Conservation (phyloP, 2,113 vertebrate genomes). For the Peromyscus leucopus region DNA sequence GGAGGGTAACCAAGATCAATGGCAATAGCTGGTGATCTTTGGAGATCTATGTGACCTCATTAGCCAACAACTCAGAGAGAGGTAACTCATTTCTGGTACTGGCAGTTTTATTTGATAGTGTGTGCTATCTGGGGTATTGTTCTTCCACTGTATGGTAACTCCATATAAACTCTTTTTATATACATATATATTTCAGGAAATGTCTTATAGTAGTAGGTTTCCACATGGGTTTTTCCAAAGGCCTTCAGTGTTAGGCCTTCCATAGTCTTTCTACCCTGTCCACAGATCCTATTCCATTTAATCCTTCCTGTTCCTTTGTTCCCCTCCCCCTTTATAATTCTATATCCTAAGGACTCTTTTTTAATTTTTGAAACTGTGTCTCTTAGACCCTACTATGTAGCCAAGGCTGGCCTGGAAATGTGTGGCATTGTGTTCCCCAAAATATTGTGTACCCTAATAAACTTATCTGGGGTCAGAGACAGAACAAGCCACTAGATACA, state of each 20-base stretch:
- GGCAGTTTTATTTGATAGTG: neutral
- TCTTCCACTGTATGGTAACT: neutral
- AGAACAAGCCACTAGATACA: too few species aligned
- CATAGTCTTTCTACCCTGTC: neutral
- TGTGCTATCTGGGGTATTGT: neutral
- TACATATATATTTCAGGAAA: neutral
- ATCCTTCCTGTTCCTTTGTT: neutral
- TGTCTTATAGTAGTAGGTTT: too few species aligned
- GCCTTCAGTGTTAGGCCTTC: neutral
- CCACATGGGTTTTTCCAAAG: neutral
- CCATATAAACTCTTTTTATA: neutral
- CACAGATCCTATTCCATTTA: too few species aligned
- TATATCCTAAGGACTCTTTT: neutral
- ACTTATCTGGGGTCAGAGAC: too few species aligned
- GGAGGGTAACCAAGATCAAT: neutral
- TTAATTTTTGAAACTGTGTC: neutral
- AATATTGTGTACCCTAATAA: too few species aligned
- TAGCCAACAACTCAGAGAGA: neutral
- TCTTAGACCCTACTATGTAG: neutral
- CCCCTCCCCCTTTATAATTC: neutral
- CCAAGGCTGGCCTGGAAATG: neutral
- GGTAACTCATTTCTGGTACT: neutral
- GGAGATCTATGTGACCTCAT: neutral
- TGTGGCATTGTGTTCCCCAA: too few species aligned
- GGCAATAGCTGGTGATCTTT: neutral